Evolutionary conservation across 2,888 invertebrate genomes (phyloP), one percentile per base, ranked within the genome.

Genomic region (Eucera pruinosa): DNA sequence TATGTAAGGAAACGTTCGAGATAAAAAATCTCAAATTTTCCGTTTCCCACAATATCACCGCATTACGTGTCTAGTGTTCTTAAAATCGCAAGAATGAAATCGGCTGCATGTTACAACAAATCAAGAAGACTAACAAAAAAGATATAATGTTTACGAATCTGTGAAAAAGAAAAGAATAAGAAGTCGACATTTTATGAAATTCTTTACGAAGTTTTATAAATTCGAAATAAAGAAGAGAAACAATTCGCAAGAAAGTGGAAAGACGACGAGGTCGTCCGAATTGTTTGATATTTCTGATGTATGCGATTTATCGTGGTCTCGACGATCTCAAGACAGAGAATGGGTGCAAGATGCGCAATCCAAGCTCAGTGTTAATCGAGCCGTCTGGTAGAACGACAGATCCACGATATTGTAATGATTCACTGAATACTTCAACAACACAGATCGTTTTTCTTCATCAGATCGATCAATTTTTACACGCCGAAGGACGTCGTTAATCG

Each of bases 341-440:
- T 61, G 61, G 50, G 41, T 45, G 48, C 30, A 60, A 73, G 55
- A 52, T 62, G 39, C 78, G 41, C 58, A 60, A 54, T 43, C 58
- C 70, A 39, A 36, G 74, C 71, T 85, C 84, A 84, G 84, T 84
- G 27, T 77, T 65, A 77, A 83, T 79, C 83, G 78, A 68, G 66
- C 83, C 78, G 71, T 73, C 79, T 65, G 70, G 70, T 77, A 67
- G 80, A 55, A 66, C 77, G 69, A 83, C 58, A 71, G 75, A 45
- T 62, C n/a, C 23, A 76, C 54, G 43, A 62, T 71, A 52, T 78
- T 64, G 57, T 64, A 61, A 70, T 69, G 55, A 33, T 43, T 54
- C n/a, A 64, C 47, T 11, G 54, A 41, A 18, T 25, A 13, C 25
- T 45, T 23, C 27, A 70, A 11, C n/a, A 25, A 30, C 30, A 39